These are phyloP conservation scores for Cyprinus carpio DNA, from an alignment of 2,113 vertebrate species.

Conservation along the genomic window DNA sequence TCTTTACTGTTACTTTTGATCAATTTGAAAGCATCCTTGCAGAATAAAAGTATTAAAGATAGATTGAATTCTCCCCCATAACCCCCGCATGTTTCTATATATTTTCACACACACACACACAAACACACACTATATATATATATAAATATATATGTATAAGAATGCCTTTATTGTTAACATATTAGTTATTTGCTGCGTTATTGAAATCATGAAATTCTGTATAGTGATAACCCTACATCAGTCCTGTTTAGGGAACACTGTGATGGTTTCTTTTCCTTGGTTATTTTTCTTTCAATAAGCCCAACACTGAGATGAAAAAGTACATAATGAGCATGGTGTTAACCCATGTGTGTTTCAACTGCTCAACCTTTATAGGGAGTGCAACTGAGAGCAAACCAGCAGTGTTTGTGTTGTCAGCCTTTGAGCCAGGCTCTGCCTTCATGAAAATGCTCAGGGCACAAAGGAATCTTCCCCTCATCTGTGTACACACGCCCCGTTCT, in stretches of 20 bases:
- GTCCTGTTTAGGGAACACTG: constrained; percentile 58
- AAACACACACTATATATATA: no score
- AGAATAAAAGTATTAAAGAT: no score
- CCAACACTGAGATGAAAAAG: constrained; percentile 64
- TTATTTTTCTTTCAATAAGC: constrained; percentile 66
- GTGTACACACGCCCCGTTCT: constrained; percentile 67
- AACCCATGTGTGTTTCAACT: constrained; percentile 58
- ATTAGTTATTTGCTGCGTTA: neutral
- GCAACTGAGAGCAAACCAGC: constrained; percentile 64
- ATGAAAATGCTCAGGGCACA: constrained; percentile 77
- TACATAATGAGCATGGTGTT: constrained; percentile 67
- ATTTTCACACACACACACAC: no score
- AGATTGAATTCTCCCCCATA: no score
- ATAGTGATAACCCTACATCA: neutral
- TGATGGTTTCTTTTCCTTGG: constrained; percentile 61
- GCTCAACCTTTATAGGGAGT: constrained; percentile 65
- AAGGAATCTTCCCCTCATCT: constrained; percentile 71
- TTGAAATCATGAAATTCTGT: neutral
- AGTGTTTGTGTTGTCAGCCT: constrained; percentile 72
- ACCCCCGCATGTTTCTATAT: no score
- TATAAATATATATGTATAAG: no score
- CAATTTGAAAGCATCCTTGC: no score
- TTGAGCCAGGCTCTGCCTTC: constrained; percentile 76
- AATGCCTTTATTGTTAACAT: no score
- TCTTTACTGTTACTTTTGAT: no score